These are phyloP conservation scores for Myotis yumanensis DNA, from an alignment of 2,113 vertebrate species.

Conservation along the genomic window DNA sequence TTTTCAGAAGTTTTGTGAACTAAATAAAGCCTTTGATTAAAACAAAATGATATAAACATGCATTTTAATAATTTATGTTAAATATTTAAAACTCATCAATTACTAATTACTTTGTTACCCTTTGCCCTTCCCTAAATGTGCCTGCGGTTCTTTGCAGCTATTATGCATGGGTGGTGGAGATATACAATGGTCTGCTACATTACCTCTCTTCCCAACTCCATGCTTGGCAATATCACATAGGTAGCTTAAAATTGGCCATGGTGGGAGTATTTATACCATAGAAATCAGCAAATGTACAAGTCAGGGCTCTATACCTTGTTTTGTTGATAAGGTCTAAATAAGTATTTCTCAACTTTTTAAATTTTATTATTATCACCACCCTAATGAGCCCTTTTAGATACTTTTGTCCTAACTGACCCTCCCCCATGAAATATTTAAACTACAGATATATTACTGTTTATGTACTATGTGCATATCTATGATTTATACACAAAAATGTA, in stretches of 20 bases:
- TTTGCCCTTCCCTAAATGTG: background rate
- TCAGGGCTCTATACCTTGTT: background rate
- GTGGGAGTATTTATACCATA: background rate
- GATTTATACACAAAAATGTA: background rate
- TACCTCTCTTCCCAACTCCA: background rate
- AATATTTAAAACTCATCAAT: background rate
- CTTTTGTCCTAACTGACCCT: background rate
- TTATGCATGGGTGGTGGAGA: background rate
- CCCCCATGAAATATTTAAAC: background rate
- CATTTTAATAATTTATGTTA: background rate
- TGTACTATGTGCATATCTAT: background rate
- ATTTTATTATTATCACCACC: background rate
- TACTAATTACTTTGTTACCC: background rate
- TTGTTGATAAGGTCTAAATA: background rate
- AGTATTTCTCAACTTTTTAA: background rate
- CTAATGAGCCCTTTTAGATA: background rate
- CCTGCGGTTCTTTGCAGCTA: background rate
- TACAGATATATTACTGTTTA: background rate
- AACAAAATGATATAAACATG: background rate
- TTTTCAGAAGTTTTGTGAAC: background rate
- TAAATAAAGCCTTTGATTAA: background rate
- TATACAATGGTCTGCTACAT: accelerated
- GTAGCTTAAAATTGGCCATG: background rate
- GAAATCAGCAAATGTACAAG: background rate
- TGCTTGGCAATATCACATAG: background rate